Percentiles rank a stretch among this genome's conserved stretches.
Conservation (phyloP, 2,888 invertebrate species). For the Linnaemya tessellans region DNA sequence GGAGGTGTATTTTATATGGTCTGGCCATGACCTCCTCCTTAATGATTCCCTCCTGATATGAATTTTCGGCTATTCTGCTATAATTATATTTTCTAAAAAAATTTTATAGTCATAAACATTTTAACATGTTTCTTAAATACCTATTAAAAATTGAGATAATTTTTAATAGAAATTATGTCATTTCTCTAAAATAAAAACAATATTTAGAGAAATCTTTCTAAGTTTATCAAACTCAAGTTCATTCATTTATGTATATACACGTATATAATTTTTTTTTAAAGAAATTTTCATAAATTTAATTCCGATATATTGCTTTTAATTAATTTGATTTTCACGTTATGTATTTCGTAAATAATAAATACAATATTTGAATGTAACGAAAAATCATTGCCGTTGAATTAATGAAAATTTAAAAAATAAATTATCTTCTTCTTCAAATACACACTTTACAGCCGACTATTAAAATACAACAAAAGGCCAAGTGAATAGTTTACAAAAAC, state of each 20-base stretch:
- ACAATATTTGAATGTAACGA: constrained; percentile 14
- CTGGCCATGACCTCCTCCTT: not conserved
- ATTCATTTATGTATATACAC: constrained; percentile 10
- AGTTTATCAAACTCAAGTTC: constrained; percentile 54
- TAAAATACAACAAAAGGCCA: constrained; percentile 12
- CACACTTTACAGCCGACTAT: not conserved
- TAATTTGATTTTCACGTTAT: constrained; percentile 19
- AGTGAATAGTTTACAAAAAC: constrained; percentile 39
- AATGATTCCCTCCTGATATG: not conserved
- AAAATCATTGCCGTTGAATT: constrained; percentile 39
- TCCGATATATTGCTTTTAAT: constrained; percentile 41
- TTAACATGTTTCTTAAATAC: constrained; percentile 37
- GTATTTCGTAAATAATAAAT: not conserved
- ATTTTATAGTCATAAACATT: constrained; percentile 30
- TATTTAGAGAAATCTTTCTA: not conserved
- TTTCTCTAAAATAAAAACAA: constrained; percentile 52
- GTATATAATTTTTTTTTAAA: not conserved
- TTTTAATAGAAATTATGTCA: constrained; percentile 66
- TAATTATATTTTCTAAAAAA: not conserved
- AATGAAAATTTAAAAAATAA: constrained; percentile 12
- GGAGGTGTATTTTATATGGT: not conserved
- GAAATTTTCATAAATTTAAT: constrained; percentile 25
- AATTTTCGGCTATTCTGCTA: not conserved
- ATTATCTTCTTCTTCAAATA: constrained; percentile 24
- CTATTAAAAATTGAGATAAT: constrained; percentile 34